phyloP scores from a whole-genome alignment of 2,888 invertebrate genomes.

The Drosophila birchii region DNA sequence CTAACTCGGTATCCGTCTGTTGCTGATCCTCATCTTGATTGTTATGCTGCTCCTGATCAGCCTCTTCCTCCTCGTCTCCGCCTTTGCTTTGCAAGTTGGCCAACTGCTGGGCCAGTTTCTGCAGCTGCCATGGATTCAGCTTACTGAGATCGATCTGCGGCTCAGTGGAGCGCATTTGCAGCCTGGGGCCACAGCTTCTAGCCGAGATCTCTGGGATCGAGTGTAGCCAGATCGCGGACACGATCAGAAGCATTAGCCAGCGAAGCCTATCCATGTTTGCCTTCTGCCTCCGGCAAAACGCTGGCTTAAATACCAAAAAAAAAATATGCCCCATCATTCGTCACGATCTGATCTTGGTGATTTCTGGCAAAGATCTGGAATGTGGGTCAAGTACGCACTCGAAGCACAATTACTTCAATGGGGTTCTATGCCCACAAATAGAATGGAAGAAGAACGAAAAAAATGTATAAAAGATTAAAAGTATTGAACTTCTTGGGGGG shows the following conservation, averaged over 20 bases:
- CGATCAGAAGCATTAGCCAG: conserved; percentile 13
- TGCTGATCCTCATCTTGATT: background rate
- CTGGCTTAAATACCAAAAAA: conserved; percentile 29
- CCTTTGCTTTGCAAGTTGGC: conserved; percentile 3
- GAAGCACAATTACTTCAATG: background rate
- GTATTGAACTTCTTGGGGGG: background rate
- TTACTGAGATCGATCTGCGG: conserved; percentile 55
- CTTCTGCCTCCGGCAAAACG: conserved; percentile 12
- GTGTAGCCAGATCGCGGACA: background rate
- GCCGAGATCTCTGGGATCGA: background rate
- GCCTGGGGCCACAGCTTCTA: conserved; percentile 9
- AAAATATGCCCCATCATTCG: conserved; percentile 22
- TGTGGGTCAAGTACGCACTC: conserved; percentile 37
- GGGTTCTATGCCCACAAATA: conserved; percentile 15
- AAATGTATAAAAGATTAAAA: background rate
- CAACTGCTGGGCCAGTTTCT: conserved; percentile 53
- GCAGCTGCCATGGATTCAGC: conserved; percentile 54
- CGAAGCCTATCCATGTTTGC: conserved; percentile 18
- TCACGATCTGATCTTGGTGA: conserved; percentile 10
- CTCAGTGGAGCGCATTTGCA: conserved; percentile 16
- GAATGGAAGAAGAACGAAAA: background rate
- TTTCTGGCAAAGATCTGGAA: conserved; percentile 1
- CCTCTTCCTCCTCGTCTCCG: background rate
- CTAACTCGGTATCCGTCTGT: background rate
- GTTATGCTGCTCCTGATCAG: conserved; percentile 1